These are phyloP conservation scores for Tokudaia tokunoshimensis DNA, from an alignment of 2,797 vertebrate genomes.

Conservation along the genomic window DNA sequence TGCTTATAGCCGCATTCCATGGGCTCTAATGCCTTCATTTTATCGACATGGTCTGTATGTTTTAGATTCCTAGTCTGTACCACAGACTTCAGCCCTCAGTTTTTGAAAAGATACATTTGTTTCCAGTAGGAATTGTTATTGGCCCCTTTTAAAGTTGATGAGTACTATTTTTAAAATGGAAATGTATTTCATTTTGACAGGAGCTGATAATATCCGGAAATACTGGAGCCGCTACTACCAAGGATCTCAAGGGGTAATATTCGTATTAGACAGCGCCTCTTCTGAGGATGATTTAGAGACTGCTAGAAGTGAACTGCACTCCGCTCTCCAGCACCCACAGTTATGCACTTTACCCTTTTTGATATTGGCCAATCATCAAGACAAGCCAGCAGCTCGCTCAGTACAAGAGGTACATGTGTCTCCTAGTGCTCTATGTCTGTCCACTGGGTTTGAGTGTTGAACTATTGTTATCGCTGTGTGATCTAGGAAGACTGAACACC, in stretches of 20 bases:
- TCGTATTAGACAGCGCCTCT: slow-evolving; percentile 97
- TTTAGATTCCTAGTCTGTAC: not conserved
- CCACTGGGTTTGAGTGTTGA: slow-evolving; percentile 34
- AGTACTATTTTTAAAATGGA: slow-evolving; percentile 76
- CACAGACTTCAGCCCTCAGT: not conserved
- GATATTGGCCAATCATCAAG: slow-evolving; percentile 99
- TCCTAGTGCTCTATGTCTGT: slow-evolving; percentile 7
- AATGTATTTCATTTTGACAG: slow-evolving; percentile 87
- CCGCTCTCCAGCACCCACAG: slow-evolving; percentile 98
- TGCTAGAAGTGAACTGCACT: slow-evolving; percentile 97
- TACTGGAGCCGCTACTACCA: slow-evolving; percentile 99
- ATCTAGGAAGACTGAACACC: not conserved
- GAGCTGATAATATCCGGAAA: slow-evolving; percentile 97
- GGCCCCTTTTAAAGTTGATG: not conserved
- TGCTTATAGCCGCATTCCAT: not conserved
- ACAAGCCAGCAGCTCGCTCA: slow-evolving; percentile 97
- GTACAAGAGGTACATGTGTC: slow-evolving; percentile 95
- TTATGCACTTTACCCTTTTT: slow-evolving; percentile 99
- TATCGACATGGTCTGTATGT: not conserved
- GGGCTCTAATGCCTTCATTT: not conserved
- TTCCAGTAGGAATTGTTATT: slow-evolving; percentile 40
- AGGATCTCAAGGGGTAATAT: slow-evolving; percentile 98
- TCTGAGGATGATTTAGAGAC: slow-evolving; percentile 97
- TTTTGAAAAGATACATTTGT: slow-evolving; percentile 30
- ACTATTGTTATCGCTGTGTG: not conserved